phyloP scores from a whole-genome alignment of 2,113 vertebrate species.

The Dryoscopus gambensis region DNA sequence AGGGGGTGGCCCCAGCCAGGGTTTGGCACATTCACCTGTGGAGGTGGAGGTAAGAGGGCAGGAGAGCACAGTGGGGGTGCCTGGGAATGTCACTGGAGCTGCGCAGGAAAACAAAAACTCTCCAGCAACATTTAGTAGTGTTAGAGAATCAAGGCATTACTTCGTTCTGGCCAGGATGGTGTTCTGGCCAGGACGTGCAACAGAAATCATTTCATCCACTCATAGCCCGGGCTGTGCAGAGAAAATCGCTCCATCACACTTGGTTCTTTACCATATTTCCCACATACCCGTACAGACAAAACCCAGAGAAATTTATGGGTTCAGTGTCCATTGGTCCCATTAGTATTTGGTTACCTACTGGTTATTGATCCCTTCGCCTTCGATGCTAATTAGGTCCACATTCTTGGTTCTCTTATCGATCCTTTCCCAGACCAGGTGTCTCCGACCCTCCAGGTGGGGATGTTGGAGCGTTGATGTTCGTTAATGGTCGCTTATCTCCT shows the following conservation, averaged over 20 bases:
- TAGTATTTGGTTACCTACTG: not conserved
- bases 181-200: not conserved
- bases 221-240: rapidly evolving
- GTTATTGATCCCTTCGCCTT: not conserved
- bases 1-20: not conserved
- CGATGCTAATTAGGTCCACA: not conserved
- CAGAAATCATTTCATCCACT: not conserved
- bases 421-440: not conserved
- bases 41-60: not conserved
- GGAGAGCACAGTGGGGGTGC: rapidly evolving
- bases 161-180: not conserved
- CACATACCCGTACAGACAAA: not conserved
- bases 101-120: rapidly evolving
- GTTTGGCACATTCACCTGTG: not conserved
- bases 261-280: not conserved
- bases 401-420: not conserved
- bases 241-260: not conserved
- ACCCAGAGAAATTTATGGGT: not conserved
- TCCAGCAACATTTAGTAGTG: not conserved
- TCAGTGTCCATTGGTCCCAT: not conserved
- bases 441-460: too few species aligned
- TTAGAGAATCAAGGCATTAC: too few species aligned
- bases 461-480: rapidly evolving
- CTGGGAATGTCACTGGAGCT: rapidly evolving
- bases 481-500: not conserved